Evolutionary conservation across 2,888 invertebrate genomes (phyloP), one percentile per base, ranked within the genome.

Genomic region (Cheilosia grossa): DNA sequence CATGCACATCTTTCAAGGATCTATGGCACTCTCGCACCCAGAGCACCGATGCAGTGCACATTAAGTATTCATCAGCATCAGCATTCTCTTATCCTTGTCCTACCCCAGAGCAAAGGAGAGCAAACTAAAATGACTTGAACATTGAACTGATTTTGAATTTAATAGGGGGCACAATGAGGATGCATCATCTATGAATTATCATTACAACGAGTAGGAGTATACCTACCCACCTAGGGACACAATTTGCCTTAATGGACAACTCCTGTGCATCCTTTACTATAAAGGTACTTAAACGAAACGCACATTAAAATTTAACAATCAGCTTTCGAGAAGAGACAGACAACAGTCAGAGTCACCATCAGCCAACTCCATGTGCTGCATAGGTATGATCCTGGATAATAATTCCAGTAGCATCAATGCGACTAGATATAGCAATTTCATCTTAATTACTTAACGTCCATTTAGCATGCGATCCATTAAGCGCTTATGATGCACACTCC

Each of bases 391-490:
- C 17, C 49, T 19, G 21, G 33, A 58, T 58, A 21, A 37, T 54
- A 54, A 30, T 13, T 30, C 4, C 19, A 54, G 19, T 53, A 66
- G 58, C 37, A 77, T 51, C 53, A 47, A 69, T 15, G 33, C 61
- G 44, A 24, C 51, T 67, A 73, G 67, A 73, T 73, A 51, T 5
- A 61, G 61, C 67, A 74, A 80, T 80, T 80, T 73, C 61, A 51
- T 66, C 67, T 66, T 73, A 73, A 82, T 72, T 82, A 78, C 72
- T 63, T 78, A 79, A 82, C 78, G 78, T 63, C 78, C 82, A 73
- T 73, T 82, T 82, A 73, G 63, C 56, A 66, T 78, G 37, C 58
- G 73, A 73, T 56, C 78, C 79, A 78, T 82, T 82, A 78, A 73
- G 73, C 61, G 78, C 61, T 72, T 66, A 72, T 82, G 78, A 82